Base-by-base conservation (phyloP, 2,113 vertebrate genomes). In the Phainopepla nitens region DNA sequence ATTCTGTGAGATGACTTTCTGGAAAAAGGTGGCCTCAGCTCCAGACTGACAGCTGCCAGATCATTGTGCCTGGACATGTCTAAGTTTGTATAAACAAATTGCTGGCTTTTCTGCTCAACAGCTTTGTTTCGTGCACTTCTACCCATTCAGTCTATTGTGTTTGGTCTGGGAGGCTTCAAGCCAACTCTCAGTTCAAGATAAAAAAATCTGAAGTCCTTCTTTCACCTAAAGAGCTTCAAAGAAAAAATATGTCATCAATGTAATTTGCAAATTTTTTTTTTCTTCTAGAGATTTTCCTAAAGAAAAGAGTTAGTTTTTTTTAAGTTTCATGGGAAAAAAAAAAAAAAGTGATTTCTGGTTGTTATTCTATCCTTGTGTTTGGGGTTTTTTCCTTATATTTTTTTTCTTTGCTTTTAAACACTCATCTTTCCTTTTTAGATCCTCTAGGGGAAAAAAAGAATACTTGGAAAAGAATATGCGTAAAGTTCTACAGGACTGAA, bases 381-480 rank as follows among this genome's bases (percentile, higher is more conserved):
- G 17, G 9, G 5, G 1, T 2, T 27, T 20, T 18, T 10, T 3
- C 3, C 2, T 8, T 21, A 39, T 14, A 3, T 13, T 8, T 18
- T 21, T 25, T 51, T 3, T 12, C 19, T 35, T 79, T 49, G 24
- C 5, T 73, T 62, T 62, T 54, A 33, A 76, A 8, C 22, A 45
- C 7, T 28, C 2, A 9, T 15, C 24, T 82, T 82, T 90, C 10
- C 12, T 60, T 58, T 90, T 91, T 45, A 57, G n/a, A 53, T 7
- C 8, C 7, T 54, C 7, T n/a, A 7, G 5, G 2, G 4, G 0
- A 0, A 8, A 23, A n/a, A 33, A n/a, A 41, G 7, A 71, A 36
- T 17, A 44, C 1, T 27, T 75, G 24, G 19, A 82, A 84, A 81
- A 64, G 4, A 78, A 42, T 20, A 54, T 70, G 21, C 31, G 77